These are phyloP conservation scores for Fopius arisanus DNA, from an alignment of 1,140 invertebrate genomes.

Conservation along the genomic window DNA sequence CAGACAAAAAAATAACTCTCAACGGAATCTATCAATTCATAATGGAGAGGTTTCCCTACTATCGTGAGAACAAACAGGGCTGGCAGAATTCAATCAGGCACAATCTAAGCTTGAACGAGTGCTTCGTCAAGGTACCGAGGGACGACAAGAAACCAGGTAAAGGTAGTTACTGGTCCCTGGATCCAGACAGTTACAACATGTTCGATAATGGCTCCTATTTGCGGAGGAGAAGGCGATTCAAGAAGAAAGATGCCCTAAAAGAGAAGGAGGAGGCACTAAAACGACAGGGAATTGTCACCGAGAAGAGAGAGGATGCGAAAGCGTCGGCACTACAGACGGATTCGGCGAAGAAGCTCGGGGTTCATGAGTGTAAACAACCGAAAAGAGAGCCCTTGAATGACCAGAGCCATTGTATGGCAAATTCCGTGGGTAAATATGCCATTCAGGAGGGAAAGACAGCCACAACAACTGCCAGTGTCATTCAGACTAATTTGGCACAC, in stretches of 20 bases:
- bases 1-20: conserved; percentile 93
- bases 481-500: conserved; percentile 53
- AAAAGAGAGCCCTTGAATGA: conserved; percentile 73
- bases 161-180: conserved; percentile 96
- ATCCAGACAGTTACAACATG: conserved; percentile 97
- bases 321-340: conserved; percentile 35
- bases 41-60: conserved; percentile 97
- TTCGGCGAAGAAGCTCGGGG: conserved; percentile 46
- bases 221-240: conserved; percentile 89
- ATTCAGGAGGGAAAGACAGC: conserved; percentile 59
- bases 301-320: conserved; percentile 64
- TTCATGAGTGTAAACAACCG: conserved; percentile 67
- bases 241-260: conserved; percentile 91
- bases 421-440: conserved; percentile 50
- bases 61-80: conserved; percentile 95
- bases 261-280: conserved; percentile 89
- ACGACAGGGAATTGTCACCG: conserved; percentile 72
- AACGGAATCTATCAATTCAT: conserved; percentile 99
- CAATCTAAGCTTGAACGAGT: conserved; percentile 98
- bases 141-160: conserved; percentile 96
- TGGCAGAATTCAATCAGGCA: conserved; percentile 97
- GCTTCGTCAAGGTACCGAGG: conserved; percentile 94
- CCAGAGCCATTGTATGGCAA: conserved; percentile 56
- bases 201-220: conserved; percentile 97
- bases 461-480: conserved; percentile 43